Evolutionary conservation across 2,797 vertebrate genomes (phyloP), one percentile per base, ranked within the genome.

Genomic region (Halcyon badia): DNA sequence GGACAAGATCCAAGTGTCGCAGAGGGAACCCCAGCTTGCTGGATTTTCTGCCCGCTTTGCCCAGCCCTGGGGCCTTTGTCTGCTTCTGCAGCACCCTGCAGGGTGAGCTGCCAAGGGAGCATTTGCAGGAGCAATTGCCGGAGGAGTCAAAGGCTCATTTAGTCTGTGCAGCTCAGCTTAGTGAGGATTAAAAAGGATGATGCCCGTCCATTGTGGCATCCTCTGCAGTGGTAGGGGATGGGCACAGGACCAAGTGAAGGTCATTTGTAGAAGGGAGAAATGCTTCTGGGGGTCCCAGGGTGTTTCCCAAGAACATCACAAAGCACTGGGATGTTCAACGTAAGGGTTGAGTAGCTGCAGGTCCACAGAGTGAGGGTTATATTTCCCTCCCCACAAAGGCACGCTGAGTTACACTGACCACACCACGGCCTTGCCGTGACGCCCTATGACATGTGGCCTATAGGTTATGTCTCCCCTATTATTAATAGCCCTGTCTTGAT

Each of bases 401-500:
- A 49, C 8, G 2, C 28, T 4, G 35, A 51, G 71, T 61, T 89
- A 79, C 71, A 81, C 72, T 78, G 65, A 66, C 83, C 76, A 64
- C 75, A 65, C 0, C 0, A 44, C 33, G 83, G 80, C 90, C 88
- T 96, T 65, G 83, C 71, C 84, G 6, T 3, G 0, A 54, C 35
- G 64, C 54, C 66, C 44, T 1, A 6, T 72, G 91, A 83, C 83
- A 61, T 28, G 65, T 87, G 94, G 86, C 90, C 70, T 54, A 30
- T 70, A 94, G 88, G 83, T 87, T 79, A 10, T 1, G 1, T 82
- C 86, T 79, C 9, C 5, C 77, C 83, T 93, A 54, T 87, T 87
- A 94, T 94, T 94, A 96, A 86, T 62, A 92, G 56, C 73, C 58
- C 70, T 0, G 2, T 81, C 77, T 70, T 93, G 88, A 95, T 93